Percentiles rank a stretch among this genome's conserved stretches.
Conservation (phyloP, 2,113 vertebrate species). For the Galeopterus variegatus region DNA sequence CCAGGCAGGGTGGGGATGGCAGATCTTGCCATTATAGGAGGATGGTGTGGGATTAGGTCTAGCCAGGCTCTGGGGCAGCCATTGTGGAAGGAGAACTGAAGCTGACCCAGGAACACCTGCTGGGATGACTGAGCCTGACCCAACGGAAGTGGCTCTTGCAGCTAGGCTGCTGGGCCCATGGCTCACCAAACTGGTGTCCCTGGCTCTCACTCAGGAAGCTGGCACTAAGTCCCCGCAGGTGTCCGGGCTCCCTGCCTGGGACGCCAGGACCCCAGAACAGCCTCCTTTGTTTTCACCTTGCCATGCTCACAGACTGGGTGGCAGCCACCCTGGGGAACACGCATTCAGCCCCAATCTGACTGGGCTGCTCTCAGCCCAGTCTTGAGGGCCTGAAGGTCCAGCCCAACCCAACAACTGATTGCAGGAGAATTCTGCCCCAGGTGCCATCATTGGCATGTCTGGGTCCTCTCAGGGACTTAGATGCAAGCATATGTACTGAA, state of each 20-base stretch:
- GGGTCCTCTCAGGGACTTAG: background rate
- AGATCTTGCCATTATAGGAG: background rate
- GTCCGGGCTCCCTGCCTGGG: background rate
- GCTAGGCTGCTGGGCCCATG: background rate
- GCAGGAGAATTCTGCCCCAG: background rate
- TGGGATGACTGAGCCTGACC: background rate
- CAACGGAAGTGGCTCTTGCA: background rate
- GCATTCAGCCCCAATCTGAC: background rate
- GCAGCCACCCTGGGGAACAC: background rate
- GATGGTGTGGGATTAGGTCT: background rate
- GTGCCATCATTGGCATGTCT: rapidly evolving
- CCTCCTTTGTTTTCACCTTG: background rate
- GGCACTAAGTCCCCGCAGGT: background rate
- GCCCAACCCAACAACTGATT: background rate
- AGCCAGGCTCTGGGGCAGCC: background rate
- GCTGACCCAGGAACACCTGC: background rate
- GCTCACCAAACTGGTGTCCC: background rate
- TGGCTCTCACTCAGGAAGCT: background rate
- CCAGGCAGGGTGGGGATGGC: background rate
- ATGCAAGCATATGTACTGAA: background rate
- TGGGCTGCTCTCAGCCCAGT: background rate
- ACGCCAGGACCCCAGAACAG: background rate
- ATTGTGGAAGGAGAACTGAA: background rate
- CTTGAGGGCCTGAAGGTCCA: background rate
- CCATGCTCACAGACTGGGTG: background rate